Conservation (phyloP, 35 echinoderm and acorn worm genomes). For the Chiridota heheva region DNA sequence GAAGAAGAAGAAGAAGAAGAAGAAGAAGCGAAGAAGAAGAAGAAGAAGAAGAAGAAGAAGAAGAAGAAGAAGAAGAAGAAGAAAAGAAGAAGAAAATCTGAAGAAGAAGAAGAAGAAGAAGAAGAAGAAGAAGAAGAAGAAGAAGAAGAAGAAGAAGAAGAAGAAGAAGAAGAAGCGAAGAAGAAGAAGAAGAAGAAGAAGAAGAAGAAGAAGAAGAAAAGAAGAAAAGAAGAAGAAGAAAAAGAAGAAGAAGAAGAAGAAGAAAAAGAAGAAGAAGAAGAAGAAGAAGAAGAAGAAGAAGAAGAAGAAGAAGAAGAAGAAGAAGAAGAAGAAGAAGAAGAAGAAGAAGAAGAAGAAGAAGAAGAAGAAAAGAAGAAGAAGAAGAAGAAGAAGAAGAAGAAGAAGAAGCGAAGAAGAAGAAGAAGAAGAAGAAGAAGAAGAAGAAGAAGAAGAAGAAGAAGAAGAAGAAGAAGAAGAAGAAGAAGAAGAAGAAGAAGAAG, state of each 20-base stretch:
- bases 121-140: background rate
- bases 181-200: too few relatives aligned
- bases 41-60: background rate
- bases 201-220: too few relatives aligned
- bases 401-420: too few relatives aligned
- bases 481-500: background rate
- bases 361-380: conserved; percentile 9
- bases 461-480: conserved; percentile 8
- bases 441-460: conserved; percentile 9
- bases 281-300: conserved; percentile 10
- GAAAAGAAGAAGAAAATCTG: conserved; percentile 10
- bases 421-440: conserved; percentile 8
- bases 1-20: too few relatives aligned
- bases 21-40: too few relatives aligned
- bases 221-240: background rate
- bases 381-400: conserved; percentile 2
- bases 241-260: background rate
- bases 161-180: too few relatives aligned
- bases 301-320: background rate
- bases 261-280: conserved; percentile 10
- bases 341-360: conserved; percentile 9
- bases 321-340: background rate
- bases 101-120: too few relatives aligned
- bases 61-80: background rate
- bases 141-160: too few relatives aligned